These are phyloP conservation scores for Kradibia gibbosae DNA, from an alignment of 1,140 invertebrate species.

Conservation along the genomic window DNA sequence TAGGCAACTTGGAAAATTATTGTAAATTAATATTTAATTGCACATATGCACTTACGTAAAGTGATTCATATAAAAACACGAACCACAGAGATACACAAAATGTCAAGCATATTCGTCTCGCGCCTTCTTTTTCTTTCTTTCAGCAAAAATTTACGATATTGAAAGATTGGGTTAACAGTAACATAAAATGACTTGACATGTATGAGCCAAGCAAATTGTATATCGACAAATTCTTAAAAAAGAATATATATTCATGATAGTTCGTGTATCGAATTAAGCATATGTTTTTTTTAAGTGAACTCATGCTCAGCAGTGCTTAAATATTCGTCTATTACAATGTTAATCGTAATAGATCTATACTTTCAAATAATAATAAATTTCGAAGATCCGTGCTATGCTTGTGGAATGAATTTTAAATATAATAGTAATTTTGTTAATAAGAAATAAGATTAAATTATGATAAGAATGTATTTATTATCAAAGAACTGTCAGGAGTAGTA, in stretches of 20 bases:
- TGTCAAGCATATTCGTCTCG: neutral
- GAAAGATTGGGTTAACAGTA: slow-evolving; percentile 3
- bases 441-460: no score
- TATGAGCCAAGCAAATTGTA: neutral
- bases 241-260: slow-evolving; percentile 26
- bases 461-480: no score
- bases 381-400: no score
- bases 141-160: slow-evolving; percentile 41
- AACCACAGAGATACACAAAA: neutral
- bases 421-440: no score
- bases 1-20: no score
- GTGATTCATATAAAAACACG: no score
- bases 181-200: slow-evolving; percentile 19
- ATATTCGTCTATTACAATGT: neutral
- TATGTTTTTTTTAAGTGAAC: no score
- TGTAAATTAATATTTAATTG: no score
- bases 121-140: neutral
- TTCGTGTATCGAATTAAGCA: neutral
- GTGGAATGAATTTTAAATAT: no score
- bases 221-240: slow-evolving; percentile 40
- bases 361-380: no score
- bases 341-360: neutral
- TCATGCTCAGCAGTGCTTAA: neutral
- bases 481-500: no score
- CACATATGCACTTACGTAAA: no score